Evolutionary conservation across 2,113 vertebrate species (phyloP).

Genomic region (Budorcas taxicolor): DNA sequence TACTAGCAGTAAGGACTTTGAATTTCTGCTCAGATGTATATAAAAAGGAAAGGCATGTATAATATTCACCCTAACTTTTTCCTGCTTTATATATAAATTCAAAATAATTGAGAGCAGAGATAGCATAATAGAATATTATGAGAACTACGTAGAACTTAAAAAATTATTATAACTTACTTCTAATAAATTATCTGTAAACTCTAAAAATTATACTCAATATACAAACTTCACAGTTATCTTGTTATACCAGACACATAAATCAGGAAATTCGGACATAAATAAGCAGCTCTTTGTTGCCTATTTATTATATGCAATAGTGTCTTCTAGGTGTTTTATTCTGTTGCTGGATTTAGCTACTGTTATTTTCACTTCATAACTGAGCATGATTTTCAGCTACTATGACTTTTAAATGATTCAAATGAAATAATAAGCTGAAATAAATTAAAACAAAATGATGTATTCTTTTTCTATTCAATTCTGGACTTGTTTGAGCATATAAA

Average conservation of each 20-base stretch:
- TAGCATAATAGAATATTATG: neutral
- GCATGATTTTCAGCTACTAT: neutral
- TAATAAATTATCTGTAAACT: neutral
- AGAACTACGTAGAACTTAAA: neutral
- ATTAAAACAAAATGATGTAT: neutral
- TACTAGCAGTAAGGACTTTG: constrained; percentile 20
- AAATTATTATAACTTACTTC: neutral
- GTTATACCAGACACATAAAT: neutral
- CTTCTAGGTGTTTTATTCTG: neutral
- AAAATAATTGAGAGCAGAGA: neutral
- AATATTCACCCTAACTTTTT: neutral
- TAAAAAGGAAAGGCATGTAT: constrained; percentile 19
- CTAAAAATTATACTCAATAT: neutral
- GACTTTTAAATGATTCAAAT: constrained; percentile 4
- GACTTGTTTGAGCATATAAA: neutral
- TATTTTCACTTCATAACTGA: neutral
- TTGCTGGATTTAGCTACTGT: neutral
- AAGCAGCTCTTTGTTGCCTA: neutral
- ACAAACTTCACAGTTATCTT: neutral
- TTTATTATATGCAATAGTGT: neutral
- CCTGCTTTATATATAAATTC: neutral
- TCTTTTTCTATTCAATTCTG: neutral
- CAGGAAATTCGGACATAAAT: neutral
- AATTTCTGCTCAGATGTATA: constrained; percentile 53
- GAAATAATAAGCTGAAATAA: neutral